Evolutionary conservation across 2,888 invertebrate genomes (phyloP).

Genomic region (Lomographa bimaculata): DNA sequence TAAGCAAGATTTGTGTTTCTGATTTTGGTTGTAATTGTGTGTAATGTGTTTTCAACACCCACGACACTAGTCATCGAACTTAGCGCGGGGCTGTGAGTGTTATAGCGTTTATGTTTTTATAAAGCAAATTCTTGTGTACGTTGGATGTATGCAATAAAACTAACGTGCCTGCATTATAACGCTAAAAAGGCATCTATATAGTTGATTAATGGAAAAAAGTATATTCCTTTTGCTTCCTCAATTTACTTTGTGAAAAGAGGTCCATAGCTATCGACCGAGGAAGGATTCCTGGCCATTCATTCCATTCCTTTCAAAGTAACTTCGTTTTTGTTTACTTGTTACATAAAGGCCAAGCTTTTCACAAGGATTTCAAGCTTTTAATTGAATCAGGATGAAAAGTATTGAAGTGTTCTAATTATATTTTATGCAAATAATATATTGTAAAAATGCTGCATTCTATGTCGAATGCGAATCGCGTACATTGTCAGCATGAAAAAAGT

Average conservation of each 20-base stretch:
- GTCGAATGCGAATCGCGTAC: too few species aligned
- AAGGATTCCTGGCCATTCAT: constrained; percentile 22
- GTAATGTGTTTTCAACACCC: too few species aligned
- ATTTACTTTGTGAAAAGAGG: constrained; percentile 10
- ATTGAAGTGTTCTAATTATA: too few species aligned
- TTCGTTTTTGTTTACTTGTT: constrained; percentile 24
- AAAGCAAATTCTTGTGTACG: too few species aligned
- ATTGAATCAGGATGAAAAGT: constrained; percentile 13
- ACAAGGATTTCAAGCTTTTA: constrained; percentile 13
- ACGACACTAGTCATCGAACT: too few species aligned
- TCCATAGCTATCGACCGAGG: constrained; percentile 3
- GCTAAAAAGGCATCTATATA: constrained; percentile 2
- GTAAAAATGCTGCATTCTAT: too few species aligned
- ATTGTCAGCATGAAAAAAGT: too few species aligned
- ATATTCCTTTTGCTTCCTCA: constrained; percentile 16
- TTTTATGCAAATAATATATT: too few species aligned
- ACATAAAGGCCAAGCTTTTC: constrained; percentile 17
- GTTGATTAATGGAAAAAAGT: constrained; percentile 11
- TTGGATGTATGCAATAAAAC: constrained; percentile 4
- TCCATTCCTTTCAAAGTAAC: constrained; percentile 25
- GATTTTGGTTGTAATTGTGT: too few species aligned
- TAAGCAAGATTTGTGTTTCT: too few species aligned
- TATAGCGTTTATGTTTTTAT: too few species aligned
- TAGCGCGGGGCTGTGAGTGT: too few species aligned
- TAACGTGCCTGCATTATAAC: constrained; percentile 2